Evolutionary conservation across 2,888 invertebrate genomes (phyloP).

Genomic region (Pardosa pseudoannulata): DNA sequence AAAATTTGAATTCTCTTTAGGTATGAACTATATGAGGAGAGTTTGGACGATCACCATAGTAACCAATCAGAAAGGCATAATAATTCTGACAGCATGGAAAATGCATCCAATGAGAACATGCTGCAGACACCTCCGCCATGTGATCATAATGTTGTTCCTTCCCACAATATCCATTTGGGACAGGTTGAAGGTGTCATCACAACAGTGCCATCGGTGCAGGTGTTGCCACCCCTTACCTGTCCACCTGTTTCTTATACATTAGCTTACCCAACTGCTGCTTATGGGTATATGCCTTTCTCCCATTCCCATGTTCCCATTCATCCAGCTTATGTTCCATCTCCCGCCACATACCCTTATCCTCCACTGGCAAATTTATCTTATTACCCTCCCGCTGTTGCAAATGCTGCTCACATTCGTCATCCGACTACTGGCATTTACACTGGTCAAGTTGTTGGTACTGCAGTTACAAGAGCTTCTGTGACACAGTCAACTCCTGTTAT

Average conservation of each 20-base stretch:
- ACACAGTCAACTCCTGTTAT: constrained; percentile 64
- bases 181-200: constrained; percentile 70
- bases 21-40: constrained; percentile 74
- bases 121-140: constrained; percentile 49
- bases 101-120: constrained; percentile 28
- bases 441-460: constrained; percentile 60
- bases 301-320: constrained; percentile 70
- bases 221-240: constrained; percentile 67
- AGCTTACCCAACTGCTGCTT: constrained; percentile 64
- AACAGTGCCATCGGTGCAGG: constrained; percentile 71
- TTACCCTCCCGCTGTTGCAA: constrained; percentile 68
- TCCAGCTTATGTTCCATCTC: constrained; percentile 70
- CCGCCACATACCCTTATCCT: constrained; percentile 65
- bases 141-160: constrained; percentile 53
- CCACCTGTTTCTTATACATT: constrained; percentile 68
- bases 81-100: constrained; percentile 18
- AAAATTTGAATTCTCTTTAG: no score
- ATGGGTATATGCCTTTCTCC: constrained; percentile 72
- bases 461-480: constrained; percentile 64
- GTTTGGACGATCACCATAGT: constrained; percentile 57
- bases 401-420: constrained; percentile 61
- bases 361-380: constrained; percentile 66
- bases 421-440: constrained; percentile 56
- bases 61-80: constrained; percentile 40
- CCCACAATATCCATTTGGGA: constrained; percentile 62